Percentiles rank a stretch among this genome's conserved stretches.
Evolutionary conservation across 2,113 vertebrate genomes (phyloP).

Genomic region (Shinisaurus crocodilurus): DNA sequence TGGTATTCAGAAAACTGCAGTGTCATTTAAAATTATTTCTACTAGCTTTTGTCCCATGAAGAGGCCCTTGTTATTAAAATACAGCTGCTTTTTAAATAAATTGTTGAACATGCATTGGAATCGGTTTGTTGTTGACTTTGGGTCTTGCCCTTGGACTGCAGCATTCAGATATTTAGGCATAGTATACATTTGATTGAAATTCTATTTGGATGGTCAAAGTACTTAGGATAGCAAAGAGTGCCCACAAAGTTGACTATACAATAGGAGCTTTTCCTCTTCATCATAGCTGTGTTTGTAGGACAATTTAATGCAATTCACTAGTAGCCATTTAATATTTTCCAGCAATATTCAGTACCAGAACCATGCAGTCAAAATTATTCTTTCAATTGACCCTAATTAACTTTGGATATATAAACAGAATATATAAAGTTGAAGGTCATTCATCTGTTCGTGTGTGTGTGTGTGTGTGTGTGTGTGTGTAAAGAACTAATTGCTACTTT

Average conservation of each 20-base stretch:
- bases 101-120: not conserved
- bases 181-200: not conserved
- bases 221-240: not conserved
- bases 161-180: not conserved
- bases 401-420: not conserved
- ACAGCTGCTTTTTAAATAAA: not conserved
- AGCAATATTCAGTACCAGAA: not conserved
- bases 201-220: not conserved
- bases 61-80: not conserved
- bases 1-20: not conserved
- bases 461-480: not conserved
- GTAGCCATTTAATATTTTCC: not conserved
- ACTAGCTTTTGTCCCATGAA: not conserved
- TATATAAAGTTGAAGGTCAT: constrained; percentile 18
- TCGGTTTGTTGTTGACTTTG: not conserved
- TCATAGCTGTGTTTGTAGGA: not conserved
- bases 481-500: constrained; percentile 55
- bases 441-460: not conserved
- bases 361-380: not conserved
- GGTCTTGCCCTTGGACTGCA: not conserved
- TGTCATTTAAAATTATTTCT: not conserved
- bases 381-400: not conserved
- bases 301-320: not conserved
- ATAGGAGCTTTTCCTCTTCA: not conserved
- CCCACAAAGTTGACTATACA: not conserved